phyloP scores from a whole-genome alignment of 2,113 vertebrate species.

The Pseudorasbora parva region DNA sequence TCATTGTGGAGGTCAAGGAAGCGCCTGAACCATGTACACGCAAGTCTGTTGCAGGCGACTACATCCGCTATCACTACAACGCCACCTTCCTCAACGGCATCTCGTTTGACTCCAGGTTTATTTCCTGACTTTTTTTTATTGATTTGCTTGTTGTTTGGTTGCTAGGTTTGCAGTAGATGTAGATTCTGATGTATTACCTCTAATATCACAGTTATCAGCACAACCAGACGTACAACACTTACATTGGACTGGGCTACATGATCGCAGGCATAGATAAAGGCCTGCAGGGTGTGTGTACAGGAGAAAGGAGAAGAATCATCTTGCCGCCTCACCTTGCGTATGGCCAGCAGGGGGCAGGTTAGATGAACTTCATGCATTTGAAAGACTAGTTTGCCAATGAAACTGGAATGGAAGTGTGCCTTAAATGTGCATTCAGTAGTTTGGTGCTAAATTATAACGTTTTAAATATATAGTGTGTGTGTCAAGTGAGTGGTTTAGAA shows the following conservation, averaged over 20 bases:
- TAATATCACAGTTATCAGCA: slow-evolving; percentile 83
- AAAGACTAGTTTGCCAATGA: too few relatives aligned
- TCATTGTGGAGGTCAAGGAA: slow-evolving; percentile 81
- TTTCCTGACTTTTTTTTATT: not conserved
- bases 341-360: slow-evolving; percentile 89
- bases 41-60: slow-evolving; percentile 83
- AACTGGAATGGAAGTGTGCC: too few relatives aligned
- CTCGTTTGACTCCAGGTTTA: slow-evolving; percentile 91
- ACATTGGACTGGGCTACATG: slow-evolving; percentile 93
- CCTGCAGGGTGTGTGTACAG: slow-evolving; percentile 85
- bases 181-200: slow-evolving; percentile 2
- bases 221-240: slow-evolving; percentile 94
- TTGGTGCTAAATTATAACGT: too few relatives aligned
- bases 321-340: slow-evolving; percentile 92
- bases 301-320: slow-evolving; percentile 83
- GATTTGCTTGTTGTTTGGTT: not conserved
- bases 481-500: too few relatives aligned
- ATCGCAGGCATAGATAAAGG: slow-evolving; percentile 94
- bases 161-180: not conserved
- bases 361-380: not conserved
- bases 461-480: too few relatives aligned
- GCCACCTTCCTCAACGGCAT: slow-evolving; percentile 88
- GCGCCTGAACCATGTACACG: slow-evolving; percentile 81
- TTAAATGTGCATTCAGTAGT: too few relatives aligned
- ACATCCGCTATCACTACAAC: slow-evolving; percentile 95